Conservation (phyloP, 2,113 vertebrate species). For the Ceyx cyanopectus region DNA sequence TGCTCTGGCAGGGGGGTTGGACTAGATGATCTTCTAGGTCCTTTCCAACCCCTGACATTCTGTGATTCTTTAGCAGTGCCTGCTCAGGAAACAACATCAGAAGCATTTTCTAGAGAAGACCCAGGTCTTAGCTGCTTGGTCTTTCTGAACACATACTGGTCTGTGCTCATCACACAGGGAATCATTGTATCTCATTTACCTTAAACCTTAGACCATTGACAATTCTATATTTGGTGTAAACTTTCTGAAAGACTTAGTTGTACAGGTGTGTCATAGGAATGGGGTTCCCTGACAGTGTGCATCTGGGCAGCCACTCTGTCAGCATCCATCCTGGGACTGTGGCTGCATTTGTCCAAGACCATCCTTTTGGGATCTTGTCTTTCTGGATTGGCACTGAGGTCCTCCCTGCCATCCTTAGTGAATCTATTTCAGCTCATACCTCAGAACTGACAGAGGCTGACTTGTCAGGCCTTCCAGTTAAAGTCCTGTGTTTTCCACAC, state of each 20-base stretch:
- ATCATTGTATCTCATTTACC: neutral
- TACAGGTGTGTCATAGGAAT: neutral
- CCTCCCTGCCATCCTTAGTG: neutral
- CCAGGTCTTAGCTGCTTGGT: neutral
- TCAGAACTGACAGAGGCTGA: neutral
- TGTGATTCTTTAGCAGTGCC: fast-evolving
- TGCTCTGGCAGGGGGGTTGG: too few species aligned
- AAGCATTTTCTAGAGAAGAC: neutral
- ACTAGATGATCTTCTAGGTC: too few species aligned
- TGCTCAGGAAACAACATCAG: neutral
- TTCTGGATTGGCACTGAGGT: neutral
- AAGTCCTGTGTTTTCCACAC: neutral
- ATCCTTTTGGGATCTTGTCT: neutral
- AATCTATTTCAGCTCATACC: neutral
- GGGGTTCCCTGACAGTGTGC: neutral
- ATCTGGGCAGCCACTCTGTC: neutral
- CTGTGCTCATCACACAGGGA: neutral
- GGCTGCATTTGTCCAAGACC: neutral
- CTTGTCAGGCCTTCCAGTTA: neutral
- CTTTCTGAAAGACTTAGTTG: neutral
- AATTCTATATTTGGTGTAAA: neutral
- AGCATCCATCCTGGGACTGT: neutral
- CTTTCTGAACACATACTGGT: neutral
- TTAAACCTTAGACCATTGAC: neutral
- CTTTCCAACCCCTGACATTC: too few species aligned